These are phyloP conservation scores for Acanthisitta chloris DNA, from an alignment of 2,113 vertebrate species.

Conservation along the genomic window DNA sequence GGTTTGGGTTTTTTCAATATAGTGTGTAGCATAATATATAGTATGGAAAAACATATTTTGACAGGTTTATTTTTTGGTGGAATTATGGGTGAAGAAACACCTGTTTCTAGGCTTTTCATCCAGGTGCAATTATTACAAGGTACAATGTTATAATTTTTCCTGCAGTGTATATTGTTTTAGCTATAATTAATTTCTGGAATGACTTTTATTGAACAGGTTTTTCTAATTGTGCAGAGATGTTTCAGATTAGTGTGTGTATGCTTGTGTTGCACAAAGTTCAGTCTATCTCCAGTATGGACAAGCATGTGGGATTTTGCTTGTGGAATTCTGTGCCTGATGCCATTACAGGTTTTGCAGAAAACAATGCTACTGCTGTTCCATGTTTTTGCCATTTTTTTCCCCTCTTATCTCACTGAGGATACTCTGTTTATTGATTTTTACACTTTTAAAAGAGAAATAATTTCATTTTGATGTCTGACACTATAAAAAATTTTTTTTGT, in stretches of 20 bases:
- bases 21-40: not conserved
- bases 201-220: not conserved
- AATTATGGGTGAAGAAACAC: not conserved
- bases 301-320: not conserved
- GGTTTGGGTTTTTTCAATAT: not conserved
- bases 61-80: not conserved
- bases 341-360: not conserved
- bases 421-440: not conserved
- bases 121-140: not conserved
- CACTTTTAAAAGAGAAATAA: not conserved
- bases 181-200: not conserved
- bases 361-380: not conserved
- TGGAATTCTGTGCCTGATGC: not conserved
- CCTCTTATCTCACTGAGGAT: not conserved
- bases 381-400: accelerated
- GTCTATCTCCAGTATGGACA: accelerated
- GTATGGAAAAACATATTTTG: not conserved
- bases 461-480: not conserved
- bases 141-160: not conserved
- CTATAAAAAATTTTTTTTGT: not conserved
- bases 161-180: not conserved
- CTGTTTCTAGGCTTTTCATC: not conserved
- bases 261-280: not conserved
- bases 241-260: not conserved
- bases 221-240: not conserved